Base-by-base conservation (phyloP, 1,140 invertebrate species). In the Ceratitis capitata region DNA sequence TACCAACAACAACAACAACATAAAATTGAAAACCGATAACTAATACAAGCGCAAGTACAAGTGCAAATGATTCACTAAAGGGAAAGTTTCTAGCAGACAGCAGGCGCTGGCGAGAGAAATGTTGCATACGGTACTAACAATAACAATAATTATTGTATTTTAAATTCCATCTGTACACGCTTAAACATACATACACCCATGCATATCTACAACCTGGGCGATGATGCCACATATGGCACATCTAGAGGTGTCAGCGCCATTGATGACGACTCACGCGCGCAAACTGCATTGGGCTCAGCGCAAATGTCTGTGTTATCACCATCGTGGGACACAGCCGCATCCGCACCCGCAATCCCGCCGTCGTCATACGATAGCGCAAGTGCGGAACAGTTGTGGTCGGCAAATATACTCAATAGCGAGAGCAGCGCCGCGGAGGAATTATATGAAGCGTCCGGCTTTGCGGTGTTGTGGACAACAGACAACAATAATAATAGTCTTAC, bases 401-500 rank as follows among this genome's bases (percentile, higher is more conserved):
- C 14, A 14, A 39, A 69, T 39, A 39, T 39, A 42, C n/a, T 69
- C 12, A 42, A 9, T 64, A 10, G n/a, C 4, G 39, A 26, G n/a
- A 23, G 14, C 32, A 78, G 69, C 23, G 69, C 19, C n/a, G 69
- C n/a, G n/a, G n/a, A 78, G 32, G 69, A 78, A 10, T 23, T 78
- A n/a, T 78, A 78, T 10, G 69, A 78, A 0, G 42, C 69, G 2
- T 78, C 69, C 6, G 69, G 69, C 14, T 78, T 45, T 19, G 69
- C 69, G n/a, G 39, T 78, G 7, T 78, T 78, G n/a, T 78, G 69
- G 69, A 78, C n/a, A 19, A 78, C 69, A n/a, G 69, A 78, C 16
- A 78, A 47, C 56, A 61, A 82, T n/a, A 61, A 53, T 1, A 83
- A 61, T n/a, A 85, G 51, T 32, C 16, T 61, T 16, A 85, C 53